phyloP scores from a whole-genome alignment of 2,113 vertebrate genomes.

The Micromys minutus region DNA sequence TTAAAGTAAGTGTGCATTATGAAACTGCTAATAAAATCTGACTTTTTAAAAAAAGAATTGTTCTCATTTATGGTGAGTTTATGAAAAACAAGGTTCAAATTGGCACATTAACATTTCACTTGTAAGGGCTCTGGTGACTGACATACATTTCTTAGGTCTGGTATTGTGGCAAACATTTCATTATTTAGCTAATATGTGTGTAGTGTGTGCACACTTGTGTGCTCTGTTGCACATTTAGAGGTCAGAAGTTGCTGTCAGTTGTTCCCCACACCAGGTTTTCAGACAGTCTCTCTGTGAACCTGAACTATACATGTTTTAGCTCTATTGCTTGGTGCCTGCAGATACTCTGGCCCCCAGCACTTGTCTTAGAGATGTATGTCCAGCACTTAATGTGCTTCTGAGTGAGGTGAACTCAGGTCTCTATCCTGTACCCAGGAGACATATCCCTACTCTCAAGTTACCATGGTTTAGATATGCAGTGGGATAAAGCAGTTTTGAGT shows the following conservation, averaged over 20 bases:
- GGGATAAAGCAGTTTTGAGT: not conserved
- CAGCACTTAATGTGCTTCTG: not conserved
- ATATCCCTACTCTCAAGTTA: no score
- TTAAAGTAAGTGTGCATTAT: not conserved
- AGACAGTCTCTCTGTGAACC: not conserved
- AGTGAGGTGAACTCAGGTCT: not conserved
- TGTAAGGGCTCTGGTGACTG: not conserved
- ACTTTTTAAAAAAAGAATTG: not conserved
- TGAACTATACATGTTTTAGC: not conserved
- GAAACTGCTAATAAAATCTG: slow-evolving; percentile 4
- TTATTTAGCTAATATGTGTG: not conserved
- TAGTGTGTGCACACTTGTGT: not conserved
- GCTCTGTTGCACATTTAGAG: not conserved
- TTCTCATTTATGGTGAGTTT: not conserved
- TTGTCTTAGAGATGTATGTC: not conserved
- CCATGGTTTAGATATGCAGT: not conserved
- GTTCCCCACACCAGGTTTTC: not conserved
- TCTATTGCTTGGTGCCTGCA: not conserved
- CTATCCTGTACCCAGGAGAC: not conserved
- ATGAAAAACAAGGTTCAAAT: not conserved
- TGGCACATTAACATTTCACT: not conserved
- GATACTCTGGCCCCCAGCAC: not conserved
- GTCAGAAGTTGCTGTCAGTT: not conserved
- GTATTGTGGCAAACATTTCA: not conserved
- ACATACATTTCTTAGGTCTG: not conserved